These are phyloP conservation scores for Drosophila elegans DNA, from an alignment of 1,140 invertebrate species.

Conservation along the genomic window DNA sequence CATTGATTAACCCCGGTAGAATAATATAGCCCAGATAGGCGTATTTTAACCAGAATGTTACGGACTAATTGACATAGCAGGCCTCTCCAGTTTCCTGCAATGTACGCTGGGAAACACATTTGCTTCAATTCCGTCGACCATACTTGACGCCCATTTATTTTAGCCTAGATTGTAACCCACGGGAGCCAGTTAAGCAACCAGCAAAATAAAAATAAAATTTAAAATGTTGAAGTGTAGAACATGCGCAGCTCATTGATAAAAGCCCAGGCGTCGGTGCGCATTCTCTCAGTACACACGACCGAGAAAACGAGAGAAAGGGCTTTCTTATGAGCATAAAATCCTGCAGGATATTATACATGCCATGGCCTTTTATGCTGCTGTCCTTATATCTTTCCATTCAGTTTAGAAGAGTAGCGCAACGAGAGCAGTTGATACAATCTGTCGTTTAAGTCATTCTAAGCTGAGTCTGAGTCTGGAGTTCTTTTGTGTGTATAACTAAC, in stretches of 20 bases:
- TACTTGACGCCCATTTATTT: constrained; percentile 1
- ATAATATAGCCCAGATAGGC: background rate
- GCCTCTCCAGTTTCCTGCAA: background rate
- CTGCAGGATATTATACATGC: constrained; percentile 68
- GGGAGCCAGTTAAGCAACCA: constrained; percentile 12
- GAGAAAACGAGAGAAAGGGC: constrained; percentile 28
- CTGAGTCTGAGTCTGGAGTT: constrained; percentile 39
- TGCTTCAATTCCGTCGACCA: background rate
- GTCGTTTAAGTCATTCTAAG: constrained; percentile 15
- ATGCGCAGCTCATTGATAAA: constrained; percentile 78
- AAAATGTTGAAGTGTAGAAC: constrained; percentile 68
- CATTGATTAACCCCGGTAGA: constrained; percentile 6
- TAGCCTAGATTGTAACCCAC: constrained; percentile 1
- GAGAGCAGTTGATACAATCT: constrained; percentile 65
- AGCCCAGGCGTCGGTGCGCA: constrained; percentile 39
- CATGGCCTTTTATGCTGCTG: constrained; percentile 71
- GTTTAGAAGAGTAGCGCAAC: constrained; percentile 72
- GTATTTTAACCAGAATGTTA: background rate
- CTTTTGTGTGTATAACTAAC: constrained; percentile 80
- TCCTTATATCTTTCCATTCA: constrained; percentile 60
- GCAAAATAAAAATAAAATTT: constrained; percentile 63
- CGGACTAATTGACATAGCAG: background rate
- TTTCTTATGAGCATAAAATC: constrained; percentile 55
- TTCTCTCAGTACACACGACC: constrained; percentile 34
- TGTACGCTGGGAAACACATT: background rate